Evolutionary conservation across 2,888 invertebrate species (phyloP).

Genomic region (Chymomyza procnemis): DNA sequence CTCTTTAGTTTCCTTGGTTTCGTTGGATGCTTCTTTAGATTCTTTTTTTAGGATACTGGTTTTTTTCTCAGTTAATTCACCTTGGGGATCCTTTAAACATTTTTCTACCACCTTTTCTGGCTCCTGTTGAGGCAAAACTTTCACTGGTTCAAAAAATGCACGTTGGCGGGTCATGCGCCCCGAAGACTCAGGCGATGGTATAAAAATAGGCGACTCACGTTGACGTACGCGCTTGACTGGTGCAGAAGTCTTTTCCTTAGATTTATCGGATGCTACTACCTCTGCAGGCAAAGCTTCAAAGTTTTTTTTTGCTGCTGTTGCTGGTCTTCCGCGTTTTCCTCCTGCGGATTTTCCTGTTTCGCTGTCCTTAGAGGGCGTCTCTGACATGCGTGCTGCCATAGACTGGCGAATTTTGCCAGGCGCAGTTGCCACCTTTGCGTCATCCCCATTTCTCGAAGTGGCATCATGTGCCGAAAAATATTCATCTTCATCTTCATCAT

Average conservation of each 20-base stretch:
- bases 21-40: constrained; percentile 8
- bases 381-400: constrained; percentile 39
- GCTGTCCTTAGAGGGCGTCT: constrained; percentile 55
- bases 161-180: constrained; percentile 77
- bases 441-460: constrained; percentile 55
- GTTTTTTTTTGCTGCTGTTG: constrained; percentile 40
- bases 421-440: constrained; percentile 29
- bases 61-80: constrained; percentile 6
- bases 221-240: constrained; percentile 73
- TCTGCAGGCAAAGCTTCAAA: constrained; percentile 12
- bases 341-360: constrained; percentile 46
- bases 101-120: background rate
- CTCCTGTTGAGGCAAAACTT: constrained; percentile 63
- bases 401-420: background rate
- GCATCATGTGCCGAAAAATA: constrained; percentile 65
- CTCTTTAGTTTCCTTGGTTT: constrained; percentile 46
- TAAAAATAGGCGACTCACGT: constrained; percentile 76
- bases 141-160: constrained; percentile 78
- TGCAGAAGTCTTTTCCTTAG: constrained; percentile 43
- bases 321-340: constrained; percentile 53
- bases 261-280: constrained; percentile 30
- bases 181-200: constrained; percentile 76
- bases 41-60: constrained; percentile 10
- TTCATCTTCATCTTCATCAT: constrained; percentile 61
- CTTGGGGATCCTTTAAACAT: constrained; percentile 13